A percentile compares a stretch with the other conserved stretches of the same genome.
phyloP scores from a whole-genome alignment of 2,113 vertebrate genomes.

The Todiramphus chloris region DNA sequence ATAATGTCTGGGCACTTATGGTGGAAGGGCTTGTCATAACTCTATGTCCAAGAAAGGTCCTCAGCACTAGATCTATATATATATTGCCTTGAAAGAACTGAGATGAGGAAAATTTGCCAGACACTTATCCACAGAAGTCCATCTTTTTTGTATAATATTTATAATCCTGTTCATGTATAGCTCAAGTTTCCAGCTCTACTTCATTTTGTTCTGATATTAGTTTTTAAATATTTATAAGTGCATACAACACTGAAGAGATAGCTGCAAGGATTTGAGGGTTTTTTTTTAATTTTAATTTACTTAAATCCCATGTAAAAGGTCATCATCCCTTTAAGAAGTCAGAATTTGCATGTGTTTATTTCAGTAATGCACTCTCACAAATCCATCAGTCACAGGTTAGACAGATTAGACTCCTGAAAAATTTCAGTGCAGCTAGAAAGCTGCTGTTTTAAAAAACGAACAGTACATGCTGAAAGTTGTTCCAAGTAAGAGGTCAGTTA shows the following conservation, averaged over 20 bases:
- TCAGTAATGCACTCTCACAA: background rate
- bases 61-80: background rate
- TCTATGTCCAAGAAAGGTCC: background rate
- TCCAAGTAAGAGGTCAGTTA: background rate
- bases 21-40: background rate
- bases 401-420: background rate
- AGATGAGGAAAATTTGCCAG: background rate
- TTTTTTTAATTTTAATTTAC: background rate
- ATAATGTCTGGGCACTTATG: background rate
- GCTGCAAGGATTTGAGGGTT: background rate
- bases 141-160: background rate
- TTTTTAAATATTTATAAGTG: conserved; percentile 33
- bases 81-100: background rate
- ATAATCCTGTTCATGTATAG: background rate
- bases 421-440: background rate
- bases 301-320: conserved; percentile 15
- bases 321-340: background rate
- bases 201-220: background rate
- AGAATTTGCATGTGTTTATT: conserved; percentile 4
- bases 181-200: background rate
- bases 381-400: background rate
- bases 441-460: background rate
- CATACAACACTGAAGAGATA: background rate
- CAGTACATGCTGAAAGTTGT: background rate
- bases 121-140: background rate